A percentile compares a stretch with the other conserved stretches of the same genome.
These are phyloP conservation scores for Phymastichus coffea DNA, from an alignment of 1,140 invertebrate species.

Conservation along the genomic window DNA sequence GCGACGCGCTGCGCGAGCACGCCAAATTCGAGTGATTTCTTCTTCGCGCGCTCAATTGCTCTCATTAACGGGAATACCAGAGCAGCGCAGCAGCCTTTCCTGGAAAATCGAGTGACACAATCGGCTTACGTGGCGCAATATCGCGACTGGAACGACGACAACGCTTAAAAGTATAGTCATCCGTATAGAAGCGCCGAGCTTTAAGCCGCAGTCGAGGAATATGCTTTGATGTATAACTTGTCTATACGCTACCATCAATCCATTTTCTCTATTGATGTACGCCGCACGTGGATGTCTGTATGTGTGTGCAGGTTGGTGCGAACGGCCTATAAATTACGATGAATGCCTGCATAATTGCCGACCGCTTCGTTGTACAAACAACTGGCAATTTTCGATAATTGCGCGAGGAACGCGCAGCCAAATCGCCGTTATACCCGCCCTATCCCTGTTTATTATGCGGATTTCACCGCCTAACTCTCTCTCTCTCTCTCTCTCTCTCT, in stretches of 20 bases:
- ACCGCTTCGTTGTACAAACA: constrained; percentile 11
- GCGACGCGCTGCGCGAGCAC: too few species aligned
- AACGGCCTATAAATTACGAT: constrained; percentile 21
- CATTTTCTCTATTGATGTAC: too few species aligned
- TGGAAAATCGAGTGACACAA: background rate
- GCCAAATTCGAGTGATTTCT: too few species aligned
- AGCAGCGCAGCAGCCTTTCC: too few species aligned
- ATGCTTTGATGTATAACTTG: background rate
- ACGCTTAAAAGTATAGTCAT: too few species aligned
- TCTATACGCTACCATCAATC: too few species aligned
- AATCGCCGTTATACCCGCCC: background rate
- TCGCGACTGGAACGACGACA: background rate
- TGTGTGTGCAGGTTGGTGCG: background rate
- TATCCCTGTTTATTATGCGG: background rate
- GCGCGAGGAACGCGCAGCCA: background rate
- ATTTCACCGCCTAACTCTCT: too few species aligned
- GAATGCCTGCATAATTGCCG: constrained; percentile 21
- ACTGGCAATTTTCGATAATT: constrained; percentile 28
- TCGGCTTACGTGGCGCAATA: background rate
- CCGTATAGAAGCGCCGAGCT: too few species aligned
- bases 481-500: too few species aligned
- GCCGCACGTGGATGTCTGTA: background rate
- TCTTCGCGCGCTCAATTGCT: too few species aligned
- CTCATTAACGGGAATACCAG: too few species aligned
- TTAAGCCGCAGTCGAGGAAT: too few species aligned